A percentile compares a stretch with the other conserved stretches of the same genome.
Evolutionary conservation across 1,140 invertebrate species (phyloP).

Genomic region (Heterodera schachtii): DNA sequence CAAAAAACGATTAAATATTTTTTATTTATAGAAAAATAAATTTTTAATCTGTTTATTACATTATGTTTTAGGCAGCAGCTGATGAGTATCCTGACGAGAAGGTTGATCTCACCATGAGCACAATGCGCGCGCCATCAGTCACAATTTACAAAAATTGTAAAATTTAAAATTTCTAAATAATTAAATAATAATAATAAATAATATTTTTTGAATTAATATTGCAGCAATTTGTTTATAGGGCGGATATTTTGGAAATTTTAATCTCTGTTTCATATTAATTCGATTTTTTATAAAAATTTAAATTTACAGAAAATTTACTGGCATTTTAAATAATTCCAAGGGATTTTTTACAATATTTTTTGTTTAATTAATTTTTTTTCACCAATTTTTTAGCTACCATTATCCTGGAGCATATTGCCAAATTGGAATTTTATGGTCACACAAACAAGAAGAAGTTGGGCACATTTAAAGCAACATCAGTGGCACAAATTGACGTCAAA

Average conservation of each 20-base stretch:
- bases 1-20: no score
- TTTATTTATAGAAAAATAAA: not conserved
- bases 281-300: no score
- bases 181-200: no score
- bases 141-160: not conserved
- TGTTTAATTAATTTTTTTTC: no score
- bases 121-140: not conserved
- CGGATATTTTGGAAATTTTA: no score
- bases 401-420: not conserved
- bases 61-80: not conserved
- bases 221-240: no score
- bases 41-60: not conserved
- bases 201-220: no score
- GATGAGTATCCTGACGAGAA: not conserved
- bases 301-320: no score
- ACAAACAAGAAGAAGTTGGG: not conserved
- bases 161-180: not conserved
- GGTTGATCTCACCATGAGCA: not conserved
- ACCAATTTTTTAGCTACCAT: not conserved
- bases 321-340: no score
- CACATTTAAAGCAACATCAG: not conserved
- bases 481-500: not conserved
- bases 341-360: no score
- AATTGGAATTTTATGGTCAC: not conserved
- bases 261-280: no score